Evolutionary conservation across 2,113 vertebrate species (phyloP).

Genomic region (Nothocercus nigrocapillus): DNA sequence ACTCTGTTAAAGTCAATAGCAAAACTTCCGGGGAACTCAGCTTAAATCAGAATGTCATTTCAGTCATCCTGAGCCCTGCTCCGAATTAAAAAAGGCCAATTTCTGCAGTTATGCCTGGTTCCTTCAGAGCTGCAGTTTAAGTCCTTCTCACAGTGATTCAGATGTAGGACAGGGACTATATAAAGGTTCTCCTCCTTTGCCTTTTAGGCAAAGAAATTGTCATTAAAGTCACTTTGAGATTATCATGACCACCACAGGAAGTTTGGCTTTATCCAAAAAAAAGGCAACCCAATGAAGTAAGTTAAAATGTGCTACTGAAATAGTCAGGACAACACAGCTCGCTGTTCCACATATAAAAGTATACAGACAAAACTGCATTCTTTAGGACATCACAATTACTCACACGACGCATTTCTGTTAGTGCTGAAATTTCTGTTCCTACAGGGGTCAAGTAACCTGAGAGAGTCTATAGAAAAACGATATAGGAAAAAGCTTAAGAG

Average conservation of each 20-base stretch:
- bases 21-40: not conserved
- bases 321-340: not conserved
- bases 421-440: constrained; percentile 86
- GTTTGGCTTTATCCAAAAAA: not conserved
- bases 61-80: not conserved
- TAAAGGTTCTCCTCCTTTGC: not conserved
- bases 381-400: constrained; percentile 47
- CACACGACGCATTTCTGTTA: constrained; percentile 91
- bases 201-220: not conserved
- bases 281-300: not conserved
- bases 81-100: not conserved
- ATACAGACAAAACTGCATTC: not conserved
- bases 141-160: not conserved
- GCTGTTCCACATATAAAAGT: not conserved
- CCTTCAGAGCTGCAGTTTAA: not conserved
- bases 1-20: not conserved
- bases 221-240: not conserved
- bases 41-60: not conserved
- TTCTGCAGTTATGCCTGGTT: not conserved
- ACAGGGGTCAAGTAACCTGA: constrained; percentile 90
- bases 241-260: not conserved
- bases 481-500: constrained; percentile 39
- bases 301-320: not conserved
- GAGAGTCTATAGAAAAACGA: constrained; percentile 80
- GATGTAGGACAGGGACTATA: not conserved